Evolutionary conservation across 2,797 vertebrate genomes (phyloP), one percentile per base, ranked within the genome.

Genomic region (Argyrosomus regius): DNA sequence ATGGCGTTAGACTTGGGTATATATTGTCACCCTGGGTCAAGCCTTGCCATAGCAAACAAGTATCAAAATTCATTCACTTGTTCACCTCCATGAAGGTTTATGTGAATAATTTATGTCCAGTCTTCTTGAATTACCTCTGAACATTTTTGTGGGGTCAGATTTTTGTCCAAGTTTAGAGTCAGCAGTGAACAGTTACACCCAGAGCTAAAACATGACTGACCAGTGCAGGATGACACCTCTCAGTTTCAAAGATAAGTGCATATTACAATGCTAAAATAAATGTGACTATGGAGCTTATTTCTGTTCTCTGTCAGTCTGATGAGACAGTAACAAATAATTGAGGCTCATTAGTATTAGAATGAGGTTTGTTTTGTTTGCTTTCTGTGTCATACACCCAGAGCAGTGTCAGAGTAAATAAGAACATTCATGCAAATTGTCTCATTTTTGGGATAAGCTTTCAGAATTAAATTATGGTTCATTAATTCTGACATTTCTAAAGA

Each of bases 51-150:
- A 4, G 68, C 13, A 54, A 59, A 10, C n/a, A 72, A 49, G 70
- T 69, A 58, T 84, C 50, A 77, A 52, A 69, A 80, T 82, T 63
- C 17, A 78, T 66, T 10, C 65, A 82, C 52, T 86, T 83, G 75
- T 81, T 82, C 60, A 80, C 10, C 31, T 85, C 69, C 67, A 46
- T 78, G 45, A 82, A 78, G 26, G 16, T 85, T 90, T 89, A 86
- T 83, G 80, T 77, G 69, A 83, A 83, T 93, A 91, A 93, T 93
- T 88, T 92, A 92, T 89, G 81, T 69, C 35, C 60, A 22, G 66
- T 54, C 58, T 85, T 89, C 90, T 93, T 86, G 74, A 69, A 72
- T 93, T 91, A 92, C 86, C n/a, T 49, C 78, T 57, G 48, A 45
- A 73, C 74, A 83, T 84, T 84, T 84, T 65, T 67, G 61, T 49